Evolutionary conservation across 2,797 vertebrate genomes (phyloP).

Genomic region (Amblyraja radiata): DNA sequence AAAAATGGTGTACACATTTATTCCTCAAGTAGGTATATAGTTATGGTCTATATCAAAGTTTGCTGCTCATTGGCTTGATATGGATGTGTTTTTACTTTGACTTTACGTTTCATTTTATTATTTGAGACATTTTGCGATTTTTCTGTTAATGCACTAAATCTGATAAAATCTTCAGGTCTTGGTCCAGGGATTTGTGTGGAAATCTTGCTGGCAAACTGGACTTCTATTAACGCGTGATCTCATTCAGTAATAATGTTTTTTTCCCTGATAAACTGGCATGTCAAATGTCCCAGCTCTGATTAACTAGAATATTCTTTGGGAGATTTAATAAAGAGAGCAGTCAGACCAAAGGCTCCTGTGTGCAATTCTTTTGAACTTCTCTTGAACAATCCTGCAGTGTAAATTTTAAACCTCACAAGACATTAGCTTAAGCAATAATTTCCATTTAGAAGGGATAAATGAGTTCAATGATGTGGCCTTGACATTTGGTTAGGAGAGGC

Average conservation of each 20-base stretch:
- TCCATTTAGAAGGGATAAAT: neutral
- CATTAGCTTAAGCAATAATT: slow-evolving; percentile 6
- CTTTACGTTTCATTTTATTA: neutral
- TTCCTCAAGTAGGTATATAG: neutral
- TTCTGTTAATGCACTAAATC: neutral
- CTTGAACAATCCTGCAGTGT: slow-evolving; percentile 11
- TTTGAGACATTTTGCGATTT: neutral
- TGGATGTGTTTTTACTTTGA: neutral
- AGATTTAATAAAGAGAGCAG: slow-evolving; percentile 7
- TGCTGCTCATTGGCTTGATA: neutral
- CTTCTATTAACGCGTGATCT: neutral
- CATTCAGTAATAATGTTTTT: slow-evolving; percentile 8
- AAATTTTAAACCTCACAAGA: slow-evolving; percentile 26
- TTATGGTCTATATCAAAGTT: neutral
- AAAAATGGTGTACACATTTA: neutral
- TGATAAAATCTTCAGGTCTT: neutral
- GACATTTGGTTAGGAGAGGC: neutral
- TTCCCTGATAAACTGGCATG: slow-evolving; percentile 19
- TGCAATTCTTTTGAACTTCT: slow-evolving; percentile 6
- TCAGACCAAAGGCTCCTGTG: neutral
- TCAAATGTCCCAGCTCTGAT: neutral
- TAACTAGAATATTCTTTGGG: neutral
- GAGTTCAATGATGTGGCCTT: neutral
- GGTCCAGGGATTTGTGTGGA: neutral
- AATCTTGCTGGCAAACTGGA: neutral